Evolutionary conservation across 2,888 invertebrate genomes (phyloP), one percentile per base, ranked within the genome.

Genomic region (Autographa gamma): DNA sequence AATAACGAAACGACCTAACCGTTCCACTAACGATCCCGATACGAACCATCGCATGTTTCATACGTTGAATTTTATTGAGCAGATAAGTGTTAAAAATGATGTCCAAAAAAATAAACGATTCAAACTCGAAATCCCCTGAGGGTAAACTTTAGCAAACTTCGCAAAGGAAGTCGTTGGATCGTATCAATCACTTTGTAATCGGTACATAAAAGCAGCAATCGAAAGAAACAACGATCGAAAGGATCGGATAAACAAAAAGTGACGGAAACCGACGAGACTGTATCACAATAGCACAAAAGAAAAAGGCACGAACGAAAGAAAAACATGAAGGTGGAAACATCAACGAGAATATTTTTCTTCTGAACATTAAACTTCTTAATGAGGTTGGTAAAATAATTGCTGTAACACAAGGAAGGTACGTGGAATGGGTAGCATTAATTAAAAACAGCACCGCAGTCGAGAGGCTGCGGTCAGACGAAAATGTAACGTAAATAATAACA

Each of bases 401-500:
- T 93, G 94, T 92, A 93, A 94, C 93, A 93, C 94, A 93, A 94
- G 91, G 88, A 92, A 91, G 92, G 93, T 91, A 92, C 88, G 88
- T 79, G 87, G 89, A 90, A 89, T 89, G 91, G 90, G 91, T 86
- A 87, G 91, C 92, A 92, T 95, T 95, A 93, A 95, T 95, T 95
- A 95, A 93, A 93, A 93, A 90, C 91, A 89, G 89, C 84, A 88
- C 91, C 91, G 89, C 91, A 89, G 88, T 83, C 77, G 86, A 87
- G 88, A 86, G 88, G 86, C 87, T 85, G 93, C 91, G 93, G 93
- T 93, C 93, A 91, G 90, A 87, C 88, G 89, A 87, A 91, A 92
- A 92, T 88, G 91, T 91, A 91, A 93, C 91, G 90, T 93, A 94
- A 94, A 93, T 93, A 93, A 93, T 93, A 93, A 93, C 92, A 91